These are phyloP conservation scores for Scomber japonicus DNA, from an alignment of 2,113 vertebrate genomes.

Conservation along the genomic window DNA sequence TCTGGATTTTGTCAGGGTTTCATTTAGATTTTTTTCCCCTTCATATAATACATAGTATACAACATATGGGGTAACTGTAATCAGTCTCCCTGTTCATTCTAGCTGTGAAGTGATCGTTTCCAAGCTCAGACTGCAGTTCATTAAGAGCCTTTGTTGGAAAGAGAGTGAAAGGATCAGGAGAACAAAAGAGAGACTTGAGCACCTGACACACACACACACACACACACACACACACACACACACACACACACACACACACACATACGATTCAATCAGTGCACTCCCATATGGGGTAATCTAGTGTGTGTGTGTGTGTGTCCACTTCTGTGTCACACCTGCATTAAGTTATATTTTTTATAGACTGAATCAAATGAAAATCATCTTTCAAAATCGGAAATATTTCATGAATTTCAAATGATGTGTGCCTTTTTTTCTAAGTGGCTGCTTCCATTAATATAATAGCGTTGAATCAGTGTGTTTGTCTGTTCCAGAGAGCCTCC, in stretches of 20 bases:
- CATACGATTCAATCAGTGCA: not conserved
- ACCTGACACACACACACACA: slow-evolving; percentile 48
- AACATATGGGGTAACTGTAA: not conserved
- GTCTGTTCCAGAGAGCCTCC: not conserved
- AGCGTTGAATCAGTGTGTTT: not conserved
- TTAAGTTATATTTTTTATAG: no score
- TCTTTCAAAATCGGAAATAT: no score
- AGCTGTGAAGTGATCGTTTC: slow-evolving; percentile 24
- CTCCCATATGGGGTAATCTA: not conserved
- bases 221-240: slow-evolving; percentile 14
- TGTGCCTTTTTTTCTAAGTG: no score
- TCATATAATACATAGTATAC: not conserved
- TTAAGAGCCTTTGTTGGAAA: slow-evolving; percentile 62
- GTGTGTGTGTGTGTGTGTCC: not conserved
- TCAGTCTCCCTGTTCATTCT: slow-evolving; percentile 2
- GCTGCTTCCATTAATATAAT: not conserved
- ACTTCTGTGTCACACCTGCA: no score
- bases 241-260: slow-evolving; percentile 13
- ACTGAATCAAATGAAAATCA: not conserved
- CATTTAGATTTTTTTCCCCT: no score
- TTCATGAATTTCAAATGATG: no score
- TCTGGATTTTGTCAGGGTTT: no score
- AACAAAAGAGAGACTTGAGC: slow-evolving; percentile 57
- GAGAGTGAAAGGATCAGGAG: slow-evolving; percentile 56
- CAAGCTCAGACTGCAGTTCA: slow-evolving; percentile 31